Base-by-base conservation (phyloP, 2,113 vertebrate species). In the Saccopteryx leptura region DNA sequence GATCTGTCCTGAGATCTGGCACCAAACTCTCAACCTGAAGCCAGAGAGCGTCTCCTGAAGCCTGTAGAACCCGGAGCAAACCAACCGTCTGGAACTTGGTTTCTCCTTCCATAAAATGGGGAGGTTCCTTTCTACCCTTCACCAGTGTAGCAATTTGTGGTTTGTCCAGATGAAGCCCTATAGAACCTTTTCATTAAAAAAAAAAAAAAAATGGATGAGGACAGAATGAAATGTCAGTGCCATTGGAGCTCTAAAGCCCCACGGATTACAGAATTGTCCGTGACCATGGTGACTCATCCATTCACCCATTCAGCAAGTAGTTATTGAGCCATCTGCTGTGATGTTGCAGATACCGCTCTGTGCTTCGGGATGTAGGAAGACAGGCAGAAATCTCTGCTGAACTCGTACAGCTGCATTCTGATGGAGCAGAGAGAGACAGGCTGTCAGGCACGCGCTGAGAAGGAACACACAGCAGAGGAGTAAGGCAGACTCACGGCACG, bases 401-500 rank as follows among this genome's bases (percentile, higher is more conserved):
- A 14, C 18, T 56, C n/a, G 2, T 4, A 10, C 48, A 14, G 13
- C 23, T 56, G 1, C 18, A 17, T 68, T 69, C 89, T 58, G 28
- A 88, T 0, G 1, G 58, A 72, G 39, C 33, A 61, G 52, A 79
- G 23, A 46, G 85, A 76, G 85, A 33, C 33, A 2, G 21, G 14
- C 28, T 46, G 33, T 33, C 31, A 63, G 63, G n/a, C 61, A 19
- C 21, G n/a, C 50, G 56, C 14, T 8, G 5, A 31, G 69, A 63
- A 71, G 84, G 84, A 76, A 71, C 33, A n/a, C 1, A 2, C 1
- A 23, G 19, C 46, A 14, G 78, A 31, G 46, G 6, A 5, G 26
- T 31, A 23, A 12, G 76, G 28, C 0, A n/a, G 85, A 72, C 14
- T 18, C 11, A 7, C 0, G n/a, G 76, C 18, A 0, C 0, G 2